Base-by-base conservation (phyloP, 2,113 vertebrate genomes). In the Dissostichus mawsoni region DNA sequence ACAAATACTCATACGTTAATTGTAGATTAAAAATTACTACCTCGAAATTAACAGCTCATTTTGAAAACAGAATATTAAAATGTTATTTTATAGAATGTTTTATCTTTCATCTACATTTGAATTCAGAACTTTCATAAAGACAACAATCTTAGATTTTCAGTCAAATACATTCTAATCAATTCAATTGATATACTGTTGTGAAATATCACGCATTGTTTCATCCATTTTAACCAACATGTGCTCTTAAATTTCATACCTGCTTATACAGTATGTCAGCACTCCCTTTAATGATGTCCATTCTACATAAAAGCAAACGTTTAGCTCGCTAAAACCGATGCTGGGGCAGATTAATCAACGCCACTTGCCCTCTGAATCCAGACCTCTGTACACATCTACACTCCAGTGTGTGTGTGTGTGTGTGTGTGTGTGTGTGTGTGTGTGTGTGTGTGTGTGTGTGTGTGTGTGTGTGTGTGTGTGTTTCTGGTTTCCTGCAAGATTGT, bases 321-420 rank as follows among this genome's bases (percentile, higher is more conserved):
- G 48, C 47, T 81, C 11, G 8, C 51, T 83, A 74, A 69, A 74
- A 84, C 81, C 64, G 57, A 78, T 29, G 59, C 33, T 74, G 61
- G 29, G 10, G 41, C 68, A 55, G 48, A 80, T 78, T 14, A 69
- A 85, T 76, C 50, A 9, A 41, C 80, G 50, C 47, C 64, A n/a
- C 63, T 70, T 67, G 74, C 4, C 45, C 52, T 61, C 63, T 79
- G 51, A 57, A 84, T 48, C 23, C 62, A 59, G 33, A 84, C 81
- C 64, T 69, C 64, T 58, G 62, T 0, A 16, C 67, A 84, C 68
- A 74, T 61, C 47, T 78, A 59, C 8, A 58, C 48, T 16, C 52
- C 16, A 2, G 16, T 59, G 51, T 44, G 11, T n/a, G 53, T 33
- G 69, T 81, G 50, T 67, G 73, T 48, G 11, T 7, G 64, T 48